Conservation (phyloP, 2,888 invertebrate genomes). For the Parnassius apollo region DNA sequence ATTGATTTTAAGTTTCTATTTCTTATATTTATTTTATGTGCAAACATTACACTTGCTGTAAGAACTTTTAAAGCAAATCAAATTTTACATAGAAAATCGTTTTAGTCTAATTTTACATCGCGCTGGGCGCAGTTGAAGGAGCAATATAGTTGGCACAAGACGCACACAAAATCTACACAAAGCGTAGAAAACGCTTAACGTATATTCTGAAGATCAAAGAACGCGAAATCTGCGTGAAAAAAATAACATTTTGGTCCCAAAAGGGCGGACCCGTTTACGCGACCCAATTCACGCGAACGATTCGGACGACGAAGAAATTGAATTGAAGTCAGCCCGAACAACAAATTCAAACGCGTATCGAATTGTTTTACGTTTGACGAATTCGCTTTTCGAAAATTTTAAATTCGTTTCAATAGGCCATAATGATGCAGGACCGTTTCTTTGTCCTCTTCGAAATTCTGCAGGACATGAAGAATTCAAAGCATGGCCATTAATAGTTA, state of each 20-base stretch:
- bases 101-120: constrained; percentile 69
- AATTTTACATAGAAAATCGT: constrained; percentile 58
- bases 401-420: constrained; percentile 76
- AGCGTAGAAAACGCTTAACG: constrained; percentile 77
- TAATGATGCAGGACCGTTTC: constrained; percentile 76
- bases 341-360: constrained; percentile 80
- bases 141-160: constrained; percentile 51
- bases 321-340: constrained; percentile 75
- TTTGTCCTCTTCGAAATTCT: constrained; percentile 68
- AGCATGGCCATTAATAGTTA: constrained; percentile 55
- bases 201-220: constrained; percentile 78
- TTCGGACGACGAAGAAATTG: constrained; percentile 76
- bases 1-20: too few relatives aligned
- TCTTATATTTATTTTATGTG: too few relatives aligned
- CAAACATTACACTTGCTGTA: background rate
- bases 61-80: constrained; percentile 33
- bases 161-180: constrained; percentile 68
- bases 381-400: constrained; percentile 76
- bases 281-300: constrained; percentile 79
- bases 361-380: constrained; percentile 81
- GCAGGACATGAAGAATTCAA: constrained; percentile 59
- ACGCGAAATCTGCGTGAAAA: constrained; percentile 79
- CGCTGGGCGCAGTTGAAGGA: constrained; percentile 68
- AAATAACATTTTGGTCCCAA: constrained; percentile 79
- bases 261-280: constrained; percentile 80